Conservation (phyloP, 2,888 invertebrate genomes). For the Drosophila kokeensis region DNA sequence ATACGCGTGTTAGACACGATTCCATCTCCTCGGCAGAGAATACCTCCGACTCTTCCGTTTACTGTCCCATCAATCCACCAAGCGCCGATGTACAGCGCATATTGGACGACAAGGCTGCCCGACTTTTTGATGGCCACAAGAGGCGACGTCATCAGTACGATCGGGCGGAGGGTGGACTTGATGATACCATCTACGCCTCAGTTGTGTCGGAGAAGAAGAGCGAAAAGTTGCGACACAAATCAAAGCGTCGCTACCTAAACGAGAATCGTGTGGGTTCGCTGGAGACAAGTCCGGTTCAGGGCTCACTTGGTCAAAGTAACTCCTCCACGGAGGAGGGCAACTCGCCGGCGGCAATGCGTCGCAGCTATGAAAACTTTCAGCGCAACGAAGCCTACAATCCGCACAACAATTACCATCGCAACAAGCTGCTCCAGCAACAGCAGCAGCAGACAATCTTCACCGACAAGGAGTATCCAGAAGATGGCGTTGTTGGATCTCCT, state of each 20-base stretch:
- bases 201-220: slow-evolving; percentile 80
- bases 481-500: slow-evolving; percentile 64
- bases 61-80: slow-evolving; percentile 84
- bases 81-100: slow-evolving; percentile 83
- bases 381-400: slow-evolving; percentile 84
- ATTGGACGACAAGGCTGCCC: slow-evolving; percentile 83
- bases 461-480: slow-evolving; percentile 67
- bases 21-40: slow-evolving; percentile 83
- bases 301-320: slow-evolving; percentile 56
- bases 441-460: slow-evolving; percentile 77
- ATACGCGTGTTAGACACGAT: slow-evolving; percentile 69
- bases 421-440: slow-evolving; percentile 82
- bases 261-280: slow-evolving; percentile 85
- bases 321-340: slow-evolving; percentile 81
- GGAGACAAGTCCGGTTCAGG: slow-evolving; percentile 80
- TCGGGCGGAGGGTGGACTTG: slow-evolving; percentile 76
- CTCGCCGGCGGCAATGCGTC: slow-evolving; percentile 71
- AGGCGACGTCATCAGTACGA: slow-evolving; percentile 81
- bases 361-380: slow-evolving; percentile 80
- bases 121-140: slow-evolving; percentile 82
- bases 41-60: slow-evolving; percentile 85
- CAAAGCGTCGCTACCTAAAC: slow-evolving; percentile 83
- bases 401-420: slow-evolving; percentile 83
- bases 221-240: slow-evolving; percentile 79
- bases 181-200: slow-evolving; percentile 83